Base-by-base conservation (phyloP, 2,113 vertebrate species). In the Mesocricetus auratus region DNA sequence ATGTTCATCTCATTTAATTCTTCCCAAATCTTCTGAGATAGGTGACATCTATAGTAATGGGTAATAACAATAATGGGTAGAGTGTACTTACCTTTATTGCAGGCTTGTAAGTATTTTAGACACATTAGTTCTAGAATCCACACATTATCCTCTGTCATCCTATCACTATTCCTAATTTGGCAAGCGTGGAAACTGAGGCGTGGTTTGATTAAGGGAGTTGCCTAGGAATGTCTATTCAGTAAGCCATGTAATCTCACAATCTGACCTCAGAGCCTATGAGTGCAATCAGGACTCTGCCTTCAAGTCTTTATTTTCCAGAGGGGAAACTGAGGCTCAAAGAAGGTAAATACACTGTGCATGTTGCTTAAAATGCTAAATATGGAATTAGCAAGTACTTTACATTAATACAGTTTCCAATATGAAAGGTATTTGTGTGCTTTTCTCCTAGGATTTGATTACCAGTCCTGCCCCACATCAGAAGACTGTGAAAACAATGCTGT, bases 401-500 rank as follows among this genome's bases (percentile, higher is more conserved):
- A 53, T 16, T 1, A 73, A 82, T 19, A 0, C 15, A 26, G 53
- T 82, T 33, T 74, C 42, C 94, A 77, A 81, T 31, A 93, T 71
- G 53, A 93, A 79, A 42, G 86, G 68, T 89, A 5, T 78, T 73
- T 88, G 13, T 95, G 21, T 24, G 0, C 97, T 95, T 91, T n/a
- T 92, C n/a, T 88, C 22, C 47, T 86, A 99, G 98, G 15, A 94
- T 97, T 98, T 2, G 97, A 99, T 96, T 99, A 98, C 69, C 96
- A 98, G 87, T 99, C 98, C 71, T 99, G 98, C 91, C 99, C 99
- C 19, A 98, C 96, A 5, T 77, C 42, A 0, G 74, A 81, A 85
- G 98, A 99, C 31, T 99, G 98, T 94, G 98, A 98, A 94, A 96
- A 98, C 94, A 99, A 99, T 0, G 91, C 98, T 0, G 97, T 98